Conservation (phyloP, 2,797 vertebrate species). For the Rachycentron canadum region DNA sequence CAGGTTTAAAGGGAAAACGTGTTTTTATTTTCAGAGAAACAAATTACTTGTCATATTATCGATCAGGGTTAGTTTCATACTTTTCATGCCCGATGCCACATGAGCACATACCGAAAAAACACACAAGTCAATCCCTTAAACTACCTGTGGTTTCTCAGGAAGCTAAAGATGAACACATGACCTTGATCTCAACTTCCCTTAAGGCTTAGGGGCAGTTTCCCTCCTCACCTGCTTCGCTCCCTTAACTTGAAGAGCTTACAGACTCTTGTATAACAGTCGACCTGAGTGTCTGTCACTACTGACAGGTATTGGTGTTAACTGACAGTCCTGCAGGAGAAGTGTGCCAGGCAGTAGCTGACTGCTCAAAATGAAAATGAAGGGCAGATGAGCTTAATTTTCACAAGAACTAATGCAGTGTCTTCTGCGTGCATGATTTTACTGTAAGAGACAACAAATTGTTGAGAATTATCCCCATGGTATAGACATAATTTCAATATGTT, state of each 20-base stretch:
- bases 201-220: constrained; percentile 36
- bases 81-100: neutral
- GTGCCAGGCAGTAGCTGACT: neutral
- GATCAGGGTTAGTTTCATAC: neutral
- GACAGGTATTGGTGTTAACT: constrained; percentile 23
- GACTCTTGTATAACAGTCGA: constrained; percentile 40
- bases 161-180: constrained; percentile 39
- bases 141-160: neutral
- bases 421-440: neutral
- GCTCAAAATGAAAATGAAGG: neutral
- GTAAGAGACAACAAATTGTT: neutral
- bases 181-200: constrained; percentile 46
- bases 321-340: neutral
- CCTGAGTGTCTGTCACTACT: neutral
- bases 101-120: neutral
- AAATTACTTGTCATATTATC: too few species aligned
- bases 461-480: too few species aligned
- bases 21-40: too few species aligned
- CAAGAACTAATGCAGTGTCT: neutral
- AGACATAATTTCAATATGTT: neutral
- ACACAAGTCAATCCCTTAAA: neutral
- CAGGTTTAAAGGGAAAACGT: neutral
- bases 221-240: neutral
- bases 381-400: neutral
- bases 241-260: constrained; percentile 52